Evolutionary conservation across 2,888 invertebrate genomes (phyloP), one percentile per base, ranked within the genome.

Genomic region (Sphecodes monilicornis): DNA sequence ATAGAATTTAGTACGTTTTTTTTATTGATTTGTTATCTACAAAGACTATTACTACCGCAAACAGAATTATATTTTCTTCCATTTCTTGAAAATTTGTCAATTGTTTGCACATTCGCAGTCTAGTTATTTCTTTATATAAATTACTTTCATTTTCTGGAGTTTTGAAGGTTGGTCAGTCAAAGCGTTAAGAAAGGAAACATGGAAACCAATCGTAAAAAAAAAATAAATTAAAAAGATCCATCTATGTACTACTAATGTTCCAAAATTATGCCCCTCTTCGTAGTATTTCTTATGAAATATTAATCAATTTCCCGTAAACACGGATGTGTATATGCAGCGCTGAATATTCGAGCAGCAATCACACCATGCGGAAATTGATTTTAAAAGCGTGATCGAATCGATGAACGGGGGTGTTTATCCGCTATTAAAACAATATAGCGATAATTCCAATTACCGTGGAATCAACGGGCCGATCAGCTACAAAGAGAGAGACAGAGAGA

Each of bases 341-440:
- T 8, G 32, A 64, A 64, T 18, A 64, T 32, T 32, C 32, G 64
- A 2, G 64, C 18, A 50, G 10, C 50, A 50, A 32, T 32, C 64
- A 18, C 13, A 32, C 29, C 16, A 18, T 32, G 18, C 29, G 32
- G 64, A 32, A 32, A 64, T 32, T 64, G 64, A 16, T 64, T 64
- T 64, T 29, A 64, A 32, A 64, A 64, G 64, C 18, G 18, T 18
- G 32, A 64, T 18, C 13, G 64, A 64, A 64, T 32, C 32, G 32
- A 6, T 32, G 29, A 13, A 5, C 32, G 50, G 29, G 16, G 32
- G 29, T 32, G 64, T 22, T 64, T 64, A 64, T 64, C 64, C 22
- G 64, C 29, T 64, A 64, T 32, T 64, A 64, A 66, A 66, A 36
- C 66, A 36, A 66, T 66, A 66, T 66, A 32, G 22, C 36, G 66